phyloP scores from a whole-genome alignment of 2,113 vertebrate genomes.

The Lamprotornis superbus region DNA sequence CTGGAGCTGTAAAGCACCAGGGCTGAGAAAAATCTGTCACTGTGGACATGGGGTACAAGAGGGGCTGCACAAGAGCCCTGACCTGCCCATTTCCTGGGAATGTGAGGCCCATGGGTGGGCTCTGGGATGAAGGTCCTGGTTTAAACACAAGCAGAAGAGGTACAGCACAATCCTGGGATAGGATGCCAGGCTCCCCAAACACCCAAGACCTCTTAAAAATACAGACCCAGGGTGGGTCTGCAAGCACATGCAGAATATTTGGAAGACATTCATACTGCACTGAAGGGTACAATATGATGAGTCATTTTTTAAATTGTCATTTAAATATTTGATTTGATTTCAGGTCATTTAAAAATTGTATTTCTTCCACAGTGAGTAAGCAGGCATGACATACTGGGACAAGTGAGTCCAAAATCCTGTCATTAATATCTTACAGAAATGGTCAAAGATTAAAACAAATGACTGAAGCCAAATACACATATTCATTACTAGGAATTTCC shows the following conservation, averaged over 20 bases:
- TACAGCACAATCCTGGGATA: background rate
- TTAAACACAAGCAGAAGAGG: background rate
- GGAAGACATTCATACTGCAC: background rate
- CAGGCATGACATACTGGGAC: background rate
- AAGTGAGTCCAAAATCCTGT: background rate
- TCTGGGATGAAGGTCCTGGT: background rate
- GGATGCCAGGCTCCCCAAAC: background rate
- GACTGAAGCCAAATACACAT: background rate
- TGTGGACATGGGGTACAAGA: rapidly evolving
- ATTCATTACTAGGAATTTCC: background rate
- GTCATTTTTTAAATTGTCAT: background rate
- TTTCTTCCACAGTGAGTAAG: constrained; percentile 10
- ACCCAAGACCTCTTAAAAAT: background rate
- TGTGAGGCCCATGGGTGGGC: background rate
- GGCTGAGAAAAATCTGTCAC: background rate
- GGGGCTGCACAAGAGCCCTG: background rate
- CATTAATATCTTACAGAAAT: background rate
- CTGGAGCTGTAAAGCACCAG: rapidly evolving
- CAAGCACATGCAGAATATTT: background rate
- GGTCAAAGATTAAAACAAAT: background rate
- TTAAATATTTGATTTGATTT: background rate
- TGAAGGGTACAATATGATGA: background rate
- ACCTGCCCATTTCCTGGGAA: background rate
- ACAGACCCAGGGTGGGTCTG: rapidly evolving
- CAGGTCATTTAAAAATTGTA: background rate